A percentile compares a stretch with the other conserved stretches of the same genome.
Evolutionary conservation across 2,113 vertebrate genomes (phyloP).

Genomic region (Eudyptes chrysolophus): DNA sequence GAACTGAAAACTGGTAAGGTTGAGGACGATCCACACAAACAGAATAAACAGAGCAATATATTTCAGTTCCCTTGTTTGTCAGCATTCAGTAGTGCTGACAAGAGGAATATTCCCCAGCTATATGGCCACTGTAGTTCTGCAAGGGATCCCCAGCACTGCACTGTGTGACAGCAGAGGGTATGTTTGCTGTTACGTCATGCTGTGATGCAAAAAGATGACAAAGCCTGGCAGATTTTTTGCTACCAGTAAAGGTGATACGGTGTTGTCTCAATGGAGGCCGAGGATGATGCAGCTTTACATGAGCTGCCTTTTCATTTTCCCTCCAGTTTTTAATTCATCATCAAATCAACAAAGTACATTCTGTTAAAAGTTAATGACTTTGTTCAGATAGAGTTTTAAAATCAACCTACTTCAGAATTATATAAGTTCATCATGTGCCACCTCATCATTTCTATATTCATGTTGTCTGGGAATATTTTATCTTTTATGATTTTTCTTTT

Average conservation of each 20-base stretch:
- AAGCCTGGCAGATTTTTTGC: not conserved
- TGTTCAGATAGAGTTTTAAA: not conserved
- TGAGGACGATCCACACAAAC: not conserved
- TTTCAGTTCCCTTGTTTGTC: not conserved
- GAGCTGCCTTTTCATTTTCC: not conserved
- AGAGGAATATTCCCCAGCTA: not conserved
- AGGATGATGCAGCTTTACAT: constrained; percentile 6
- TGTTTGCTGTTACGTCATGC: not conserved
- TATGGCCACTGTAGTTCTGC: not conserved
- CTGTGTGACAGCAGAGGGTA: not conserved
- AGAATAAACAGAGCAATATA: not conserved
- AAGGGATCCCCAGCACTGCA: not conserved
- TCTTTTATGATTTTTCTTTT: not conserved
- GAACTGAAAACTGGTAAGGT: not conserved
- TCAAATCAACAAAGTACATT: not conserved
- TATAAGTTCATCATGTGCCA: not conserved
- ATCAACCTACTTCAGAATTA: not conserved
- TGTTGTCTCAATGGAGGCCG: not conserved
- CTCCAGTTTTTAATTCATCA: not conserved
- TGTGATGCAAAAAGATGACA: not conserved
- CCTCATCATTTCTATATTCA: not conserved
- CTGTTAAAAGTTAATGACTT: constrained; percentile 14
- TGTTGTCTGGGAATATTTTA: not conserved
- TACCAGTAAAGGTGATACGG: not conserved
- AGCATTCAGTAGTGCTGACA: not conserved